Percentiles rank a stretch among this genome's conserved stretches.
phyloP scores from a whole-genome alignment of 2,888 invertebrate species.

The Lagria hirta region DNA sequence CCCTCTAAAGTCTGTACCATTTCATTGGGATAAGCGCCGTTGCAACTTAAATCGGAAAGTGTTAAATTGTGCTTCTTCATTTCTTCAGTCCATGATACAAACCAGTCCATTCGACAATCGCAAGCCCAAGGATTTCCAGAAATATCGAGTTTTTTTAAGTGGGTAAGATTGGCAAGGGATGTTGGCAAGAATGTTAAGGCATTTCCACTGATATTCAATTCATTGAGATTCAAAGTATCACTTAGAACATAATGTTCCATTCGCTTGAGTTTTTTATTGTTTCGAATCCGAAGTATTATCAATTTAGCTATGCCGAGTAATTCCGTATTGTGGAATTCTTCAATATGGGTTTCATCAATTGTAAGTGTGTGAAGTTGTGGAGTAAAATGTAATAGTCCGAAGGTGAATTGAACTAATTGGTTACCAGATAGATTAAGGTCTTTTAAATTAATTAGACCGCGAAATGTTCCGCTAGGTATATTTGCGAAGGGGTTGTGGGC shows the following conservation, averaged over 20 bases:
- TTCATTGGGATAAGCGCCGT: constrained; percentile 63
- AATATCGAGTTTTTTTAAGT: constrained; percentile 66
- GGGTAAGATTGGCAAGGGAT: constrained; percentile 65
- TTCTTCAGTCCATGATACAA: constrained; percentile 47
- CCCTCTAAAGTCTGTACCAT: constrained; percentile 67
- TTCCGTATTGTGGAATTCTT: constrained; percentile 65
- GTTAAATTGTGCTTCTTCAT: constrained; percentile 55
- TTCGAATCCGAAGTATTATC: constrained; percentile 61
- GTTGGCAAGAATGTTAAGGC: constrained; percentile 70
- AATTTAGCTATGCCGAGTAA: constrained; percentile 65
- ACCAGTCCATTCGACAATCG: constrained; percentile 69
- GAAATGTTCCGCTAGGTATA: constrained; percentile 63
- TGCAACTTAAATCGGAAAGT: constrained; percentile 65
- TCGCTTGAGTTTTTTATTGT: constrained; percentile 63
- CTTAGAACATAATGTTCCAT: constrained; percentile 65
- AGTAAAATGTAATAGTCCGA: constrained; percentile 66
- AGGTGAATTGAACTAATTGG: constrained; percentile 59
- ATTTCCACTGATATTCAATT: constrained; percentile 71
- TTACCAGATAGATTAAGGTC: constrained; percentile 63
- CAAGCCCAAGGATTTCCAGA: constrained; percentile 80
- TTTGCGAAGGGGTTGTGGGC: constrained; percentile 63
- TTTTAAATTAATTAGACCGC: constrained; percentile 60
- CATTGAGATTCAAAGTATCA: constrained; percentile 62
- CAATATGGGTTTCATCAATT: constrained; percentile 68
- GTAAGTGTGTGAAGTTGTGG: constrained; percentile 61